Evolutionary conservation across 2,888 invertebrate genomes (phyloP).

Genomic region (Plagodis pulveraria): DNA sequence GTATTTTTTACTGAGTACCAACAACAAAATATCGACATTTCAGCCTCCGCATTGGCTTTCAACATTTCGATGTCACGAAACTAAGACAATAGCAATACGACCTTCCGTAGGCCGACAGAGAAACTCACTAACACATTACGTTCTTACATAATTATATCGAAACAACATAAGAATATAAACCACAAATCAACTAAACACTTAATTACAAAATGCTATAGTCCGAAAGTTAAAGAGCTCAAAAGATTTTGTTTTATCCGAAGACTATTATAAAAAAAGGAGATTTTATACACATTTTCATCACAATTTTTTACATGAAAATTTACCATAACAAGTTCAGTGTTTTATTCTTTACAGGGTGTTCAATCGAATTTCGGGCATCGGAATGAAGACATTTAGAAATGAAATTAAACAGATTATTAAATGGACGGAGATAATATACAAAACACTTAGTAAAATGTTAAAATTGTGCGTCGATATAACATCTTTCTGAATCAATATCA

Average conservation of each 20-base stretch:
- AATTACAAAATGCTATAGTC: conserved; percentile 12
- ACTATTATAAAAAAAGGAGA: no score
- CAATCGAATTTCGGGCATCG: conserved; percentile 39
- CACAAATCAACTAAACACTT: conserved; percentile 3
- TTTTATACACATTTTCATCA: no score
- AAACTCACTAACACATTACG: conserved; percentile 19
- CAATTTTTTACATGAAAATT: conserved; percentile 16
- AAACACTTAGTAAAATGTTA: conserved; percentile 63
- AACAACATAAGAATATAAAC: conserved; percentile 10
- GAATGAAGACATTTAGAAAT: conserved; percentile 51
- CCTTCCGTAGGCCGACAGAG: conserved; percentile 33
- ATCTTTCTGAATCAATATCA: conserved; percentile 21
- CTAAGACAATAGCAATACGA: conserved; percentile 15
- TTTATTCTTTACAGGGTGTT: no score
- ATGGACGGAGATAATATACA: conserved; percentile 75
- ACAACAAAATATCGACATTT: conserved; percentile 20
- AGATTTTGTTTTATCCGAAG: no score
- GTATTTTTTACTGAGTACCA: no score
- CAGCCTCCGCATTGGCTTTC: conserved; percentile 47
- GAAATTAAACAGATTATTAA: conserved; percentile 50
- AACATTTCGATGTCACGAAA: conserved; percentile 34
- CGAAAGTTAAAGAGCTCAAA: conserved; percentile 1
- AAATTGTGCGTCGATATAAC: conserved; percentile 73
- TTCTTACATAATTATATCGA: conserved; percentile 3
- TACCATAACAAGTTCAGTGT: background rate